These are phyloP conservation scores for Sebastes hopkinsi DNA, from an alignment of 2,797 vertebrate genomes.

Conservation along the genomic window DNA sequence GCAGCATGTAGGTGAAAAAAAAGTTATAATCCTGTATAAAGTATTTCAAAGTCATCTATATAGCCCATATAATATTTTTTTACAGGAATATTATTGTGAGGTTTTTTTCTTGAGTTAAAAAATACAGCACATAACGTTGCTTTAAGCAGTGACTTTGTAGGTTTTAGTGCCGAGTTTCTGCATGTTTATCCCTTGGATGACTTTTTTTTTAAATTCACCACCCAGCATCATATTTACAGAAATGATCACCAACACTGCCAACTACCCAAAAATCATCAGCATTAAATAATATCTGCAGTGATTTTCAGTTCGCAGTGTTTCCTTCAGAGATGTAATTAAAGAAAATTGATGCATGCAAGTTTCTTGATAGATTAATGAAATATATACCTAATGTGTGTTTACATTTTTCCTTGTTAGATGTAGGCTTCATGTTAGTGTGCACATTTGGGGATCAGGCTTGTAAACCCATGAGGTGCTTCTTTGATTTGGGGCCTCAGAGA, in stretches of 20 bases:
- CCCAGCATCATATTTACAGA: background rate
- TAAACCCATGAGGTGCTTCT: slow-evolving; percentile 57
- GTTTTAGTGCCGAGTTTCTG: background rate
- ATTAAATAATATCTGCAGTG: too few relatives aligned
- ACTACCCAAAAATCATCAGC: background rate
- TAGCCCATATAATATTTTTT: background rate
- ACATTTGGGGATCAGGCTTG: slow-evolving; percentile 37
- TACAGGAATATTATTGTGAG: background rate
- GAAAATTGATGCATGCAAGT: background rate
- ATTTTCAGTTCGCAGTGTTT: background rate
- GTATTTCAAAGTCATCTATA: background rate
- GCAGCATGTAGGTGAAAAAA: background rate
- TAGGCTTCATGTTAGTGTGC: slow-evolving; percentile 23
- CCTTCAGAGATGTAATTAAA: background rate
- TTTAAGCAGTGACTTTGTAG: background rate
- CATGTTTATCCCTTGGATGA: background rate
- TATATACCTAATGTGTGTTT: background rate
- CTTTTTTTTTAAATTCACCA: background rate
- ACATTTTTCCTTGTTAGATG: background rate
- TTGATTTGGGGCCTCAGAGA: slow-evolving; percentile 72
- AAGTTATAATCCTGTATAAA: background rate
- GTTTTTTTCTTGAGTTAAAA: background rate
- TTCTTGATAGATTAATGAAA: background rate
- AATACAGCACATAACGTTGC: background rate
- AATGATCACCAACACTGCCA: background rate